Evolutionary conservation across 2,888 invertebrate species (phyloP).

Genomic region (Anticlea derivata): DNA sequence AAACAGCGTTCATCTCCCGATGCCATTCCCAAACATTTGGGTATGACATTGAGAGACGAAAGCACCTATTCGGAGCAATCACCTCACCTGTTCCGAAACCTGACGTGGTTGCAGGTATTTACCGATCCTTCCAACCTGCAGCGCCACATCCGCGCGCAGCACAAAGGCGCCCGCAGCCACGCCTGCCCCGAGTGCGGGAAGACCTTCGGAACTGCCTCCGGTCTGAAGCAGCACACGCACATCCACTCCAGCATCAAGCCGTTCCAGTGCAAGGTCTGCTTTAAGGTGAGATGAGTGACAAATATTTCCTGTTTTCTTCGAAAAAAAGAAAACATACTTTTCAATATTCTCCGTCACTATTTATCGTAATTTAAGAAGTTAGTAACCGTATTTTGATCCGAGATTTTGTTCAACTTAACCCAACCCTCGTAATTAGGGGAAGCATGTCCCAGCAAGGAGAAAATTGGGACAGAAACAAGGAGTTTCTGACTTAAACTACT

Average conservation of each 20-base stretch:
- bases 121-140: conserved; percentile 98
- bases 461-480: too few relatives aligned
- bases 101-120: conserved; percentile 91
- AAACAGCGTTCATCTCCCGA: conserved; percentile 8
- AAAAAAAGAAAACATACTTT: too few relatives aligned
- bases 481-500: too few relatives aligned
- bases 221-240: conserved; percentile 99
- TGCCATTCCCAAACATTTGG: conserved; percentile 1
- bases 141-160: conserved; percentile 97
- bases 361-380: too few relatives aligned
- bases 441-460: too few relatives aligned
- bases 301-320: too few relatives aligned
- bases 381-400: too few relatives aligned
- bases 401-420: too few relatives aligned
- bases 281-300: conserved; percentile 87
- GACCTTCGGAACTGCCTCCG: conserved; percentile 98
- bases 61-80: conserved; percentile 28
- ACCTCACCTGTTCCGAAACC: conserved; percentile 71
- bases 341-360: too few relatives aligned
- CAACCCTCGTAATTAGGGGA: too few relatives aligned
- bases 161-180: conserved; percentile 98
- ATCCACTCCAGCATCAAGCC: conserved; percentile 99
- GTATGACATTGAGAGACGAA: conserved; percentile 2
- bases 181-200: conserved; percentile 99
- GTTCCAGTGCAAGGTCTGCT: conserved; percentile 98